A percentile compares a stretch with the other conserved stretches of the same genome.
Evolutionary conservation across 2,797 vertebrate genomes (phyloP).

Genomic region (Streptopelia turtur): DNA sequence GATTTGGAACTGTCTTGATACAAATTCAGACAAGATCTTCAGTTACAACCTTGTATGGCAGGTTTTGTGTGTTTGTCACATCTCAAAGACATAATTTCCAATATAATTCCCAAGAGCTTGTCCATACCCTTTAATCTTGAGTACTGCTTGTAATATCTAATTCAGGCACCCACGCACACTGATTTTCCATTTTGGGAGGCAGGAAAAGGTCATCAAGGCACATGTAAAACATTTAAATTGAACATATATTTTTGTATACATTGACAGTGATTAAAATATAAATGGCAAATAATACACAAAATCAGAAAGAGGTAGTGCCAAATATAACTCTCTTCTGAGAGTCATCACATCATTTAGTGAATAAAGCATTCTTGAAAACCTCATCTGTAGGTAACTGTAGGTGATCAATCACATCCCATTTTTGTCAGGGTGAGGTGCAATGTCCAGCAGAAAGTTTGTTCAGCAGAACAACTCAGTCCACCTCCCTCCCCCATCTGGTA

Average conservation of each 20-base stretch:
- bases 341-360: rapidly evolving
- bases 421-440: background rate
- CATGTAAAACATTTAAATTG: background rate
- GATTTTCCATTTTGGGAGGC: background rate
- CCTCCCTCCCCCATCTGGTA: background rate
- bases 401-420: background rate
- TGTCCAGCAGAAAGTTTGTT: background rate
- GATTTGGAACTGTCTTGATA: background rate
- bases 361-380: background rate
- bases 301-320: background rate
- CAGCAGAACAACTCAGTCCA: background rate
- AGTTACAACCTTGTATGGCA: background rate
- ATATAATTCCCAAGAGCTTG: rapidly evolving
- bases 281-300: background rate
- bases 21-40: background rate
- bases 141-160: background rate
- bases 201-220: background rate
- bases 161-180: background rate
- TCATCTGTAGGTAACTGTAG: background rate
- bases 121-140: background rate
- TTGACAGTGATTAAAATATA: background rate
- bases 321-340: background rate
- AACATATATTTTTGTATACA: background rate
- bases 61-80: background rate
- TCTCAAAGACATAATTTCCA: background rate